phyloP scores from a whole-genome alignment of 2,797 vertebrate species.

The Anomalospiza imberbis region DNA sequence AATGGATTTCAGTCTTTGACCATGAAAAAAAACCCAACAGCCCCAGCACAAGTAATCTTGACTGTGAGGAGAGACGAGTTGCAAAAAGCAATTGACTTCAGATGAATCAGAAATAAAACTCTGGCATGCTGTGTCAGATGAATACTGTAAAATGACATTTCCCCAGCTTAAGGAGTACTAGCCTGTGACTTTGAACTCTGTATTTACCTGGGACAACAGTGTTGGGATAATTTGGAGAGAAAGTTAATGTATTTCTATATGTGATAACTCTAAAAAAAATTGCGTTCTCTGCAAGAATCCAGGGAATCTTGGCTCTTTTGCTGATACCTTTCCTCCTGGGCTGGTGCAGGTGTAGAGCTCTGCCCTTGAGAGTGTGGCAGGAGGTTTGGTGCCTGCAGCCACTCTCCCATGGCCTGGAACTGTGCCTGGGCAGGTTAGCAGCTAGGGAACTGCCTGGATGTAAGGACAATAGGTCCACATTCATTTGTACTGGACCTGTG shows the following conservation, averaged over 20 bases:
- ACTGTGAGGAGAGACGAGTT: neutral
- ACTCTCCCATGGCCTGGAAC: fast-evolving
- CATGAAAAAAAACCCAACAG: neutral
- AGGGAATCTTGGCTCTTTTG: neutral
- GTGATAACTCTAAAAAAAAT: neutral
- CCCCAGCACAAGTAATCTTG: neutral
- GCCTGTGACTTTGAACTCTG: neutral
- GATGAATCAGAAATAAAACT: neutral
- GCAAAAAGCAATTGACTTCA: neutral
- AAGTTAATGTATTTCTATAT: neutral
- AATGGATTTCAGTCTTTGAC: neutral
- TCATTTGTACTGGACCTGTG: fast-evolving
- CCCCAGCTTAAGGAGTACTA: neutral
- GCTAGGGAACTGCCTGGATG: fast-evolving
- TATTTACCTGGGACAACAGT: neutral
- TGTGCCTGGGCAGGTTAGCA: neutral
- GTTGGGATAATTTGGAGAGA: neutral
- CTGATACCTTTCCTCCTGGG: neutral
- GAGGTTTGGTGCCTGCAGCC: neutral
- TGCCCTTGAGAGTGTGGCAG: neutral
- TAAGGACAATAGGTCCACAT: neutral
- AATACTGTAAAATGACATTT: neutral
- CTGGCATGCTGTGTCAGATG: neutral
- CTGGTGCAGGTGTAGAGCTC: neutral
- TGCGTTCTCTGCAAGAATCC: neutral